Evolutionary conservation across 35 echinoderm and acorn worm species (phyloP).

Genomic region (Apostichopus californicus): DNA sequence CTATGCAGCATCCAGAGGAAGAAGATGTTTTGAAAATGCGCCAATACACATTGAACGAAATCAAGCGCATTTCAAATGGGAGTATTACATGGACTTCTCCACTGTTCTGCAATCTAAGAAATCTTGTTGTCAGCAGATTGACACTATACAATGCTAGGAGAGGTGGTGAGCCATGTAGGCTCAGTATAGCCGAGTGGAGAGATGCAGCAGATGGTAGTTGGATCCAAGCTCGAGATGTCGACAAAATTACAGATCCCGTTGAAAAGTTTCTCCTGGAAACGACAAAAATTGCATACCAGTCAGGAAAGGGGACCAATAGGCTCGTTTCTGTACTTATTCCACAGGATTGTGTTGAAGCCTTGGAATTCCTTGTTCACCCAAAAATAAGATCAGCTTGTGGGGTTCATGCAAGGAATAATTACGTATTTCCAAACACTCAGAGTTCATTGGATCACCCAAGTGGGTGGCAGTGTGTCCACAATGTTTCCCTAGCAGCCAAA

Average conservation of each 20-base stretch:
- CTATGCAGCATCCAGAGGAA: conserved; percentile 17
- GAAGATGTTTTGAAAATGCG: not conserved
- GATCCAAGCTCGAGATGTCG: not conserved
- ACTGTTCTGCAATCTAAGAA: not conserved
- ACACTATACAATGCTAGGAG: conserved; percentile 56
- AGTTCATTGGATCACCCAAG: not conserved
- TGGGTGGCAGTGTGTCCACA: not conserved
- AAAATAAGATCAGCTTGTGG: not conserved
- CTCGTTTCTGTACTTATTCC: not conserved
- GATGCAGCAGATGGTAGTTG: not conserved
- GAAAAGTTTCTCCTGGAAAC: not conserved
- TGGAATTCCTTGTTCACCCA: not conserved
- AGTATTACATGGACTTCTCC: conserved; percentile 26
- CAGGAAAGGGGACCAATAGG: not conserved
- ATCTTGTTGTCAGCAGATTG: conserved; percentile 38
- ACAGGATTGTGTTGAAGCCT: not conserved
- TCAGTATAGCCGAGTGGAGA: conserved; percentile 1
- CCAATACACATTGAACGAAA: not conserved
- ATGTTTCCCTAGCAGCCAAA: not conserved
- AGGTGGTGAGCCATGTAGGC: conserved; percentile 52
- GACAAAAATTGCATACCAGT: not conserved
- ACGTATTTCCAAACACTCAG: not conserved
- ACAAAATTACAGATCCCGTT: not conserved
- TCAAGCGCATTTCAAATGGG: not conserved
- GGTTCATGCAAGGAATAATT: not conserved